These are phyloP conservation scores for Stenoptilia bipunctidactyla DNA, from an alignment of 2,888 invertebrate species.

Conservation along the genomic window DNA sequence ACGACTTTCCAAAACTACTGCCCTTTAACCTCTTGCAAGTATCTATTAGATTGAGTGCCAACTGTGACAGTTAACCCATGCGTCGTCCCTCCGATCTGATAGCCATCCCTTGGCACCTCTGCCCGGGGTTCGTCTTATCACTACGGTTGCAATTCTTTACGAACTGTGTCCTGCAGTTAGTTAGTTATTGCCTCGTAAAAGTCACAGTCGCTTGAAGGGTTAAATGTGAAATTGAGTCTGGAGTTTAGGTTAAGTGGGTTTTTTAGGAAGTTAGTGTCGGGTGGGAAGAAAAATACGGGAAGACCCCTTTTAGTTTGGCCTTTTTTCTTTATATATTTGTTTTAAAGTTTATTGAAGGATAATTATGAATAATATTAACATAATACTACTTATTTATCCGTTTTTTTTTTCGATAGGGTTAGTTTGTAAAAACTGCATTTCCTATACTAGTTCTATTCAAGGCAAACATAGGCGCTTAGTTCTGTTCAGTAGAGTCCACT, in stretches of 20 bases:
- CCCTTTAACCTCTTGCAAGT: background rate
- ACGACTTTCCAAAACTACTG: no score
- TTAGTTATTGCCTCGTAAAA: slow-evolving; percentile 1
- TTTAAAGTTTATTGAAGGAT: no score
- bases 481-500: no score
- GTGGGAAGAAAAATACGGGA: no score
- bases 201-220: background rate
- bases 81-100: background rate
- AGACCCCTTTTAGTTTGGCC: no score
- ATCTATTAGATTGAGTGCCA: background rate
- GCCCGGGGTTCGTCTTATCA: slow-evolving; percentile 1
- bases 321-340: no score
- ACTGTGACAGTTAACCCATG: background rate
- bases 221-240: background rate
- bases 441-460: no score
- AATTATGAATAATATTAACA: no score
- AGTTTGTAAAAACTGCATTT: no score
- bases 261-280: background rate
- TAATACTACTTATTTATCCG: no score
- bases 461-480: no score
- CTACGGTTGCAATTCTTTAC: background rate
- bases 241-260: background rate
- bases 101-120: background rate
- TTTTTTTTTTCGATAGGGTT: no score
- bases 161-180: background rate